Evolutionary conservation across 1,140 invertebrate genomes (phyloP).

Genomic region (Diabrotica virgifera): DNA sequence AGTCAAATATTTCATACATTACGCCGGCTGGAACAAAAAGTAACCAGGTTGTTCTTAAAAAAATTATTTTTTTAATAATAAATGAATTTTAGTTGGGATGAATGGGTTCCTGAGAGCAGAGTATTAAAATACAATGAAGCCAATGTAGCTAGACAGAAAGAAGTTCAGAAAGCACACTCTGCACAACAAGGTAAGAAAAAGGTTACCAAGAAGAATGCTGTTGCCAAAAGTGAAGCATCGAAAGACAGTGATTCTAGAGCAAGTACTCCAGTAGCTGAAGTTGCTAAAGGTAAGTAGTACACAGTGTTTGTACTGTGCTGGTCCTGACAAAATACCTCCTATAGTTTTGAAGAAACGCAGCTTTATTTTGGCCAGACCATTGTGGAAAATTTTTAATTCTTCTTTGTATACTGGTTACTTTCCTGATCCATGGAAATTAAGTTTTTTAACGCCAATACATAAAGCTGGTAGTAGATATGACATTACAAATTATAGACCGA

Average conservation of each 20-base stretch:
- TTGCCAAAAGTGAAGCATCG: constrained; percentile 41
- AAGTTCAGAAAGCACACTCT: constrained; percentile 79
- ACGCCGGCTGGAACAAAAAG: constrained; percentile 98
- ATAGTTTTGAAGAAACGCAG: no score
- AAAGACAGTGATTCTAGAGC: constrained; percentile 62
- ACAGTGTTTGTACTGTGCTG: no score
- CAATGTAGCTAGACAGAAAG: constrained; percentile 87
- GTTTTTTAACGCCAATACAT: no score
- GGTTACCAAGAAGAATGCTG: constrained; percentile 40
- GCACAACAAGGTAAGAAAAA: constrained; percentile 67
- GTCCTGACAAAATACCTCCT: no score
- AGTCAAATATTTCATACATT: constrained; percentile 91
- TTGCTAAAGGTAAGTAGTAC: constrained; percentile 27
- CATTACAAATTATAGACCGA: no score
- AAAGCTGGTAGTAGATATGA: no score
- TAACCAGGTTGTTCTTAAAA: constrained; percentile 47
- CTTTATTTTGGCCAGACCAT: no score
- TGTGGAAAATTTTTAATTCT: no score
- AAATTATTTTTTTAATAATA: constrained; percentile 5
- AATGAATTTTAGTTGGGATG: constrained; percentile 82
- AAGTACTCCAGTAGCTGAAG: constrained; percentile 57
- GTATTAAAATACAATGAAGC: constrained; percentile 91
- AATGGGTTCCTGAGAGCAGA: constrained; percentile 93
- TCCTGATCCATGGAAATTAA: no score
- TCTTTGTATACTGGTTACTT: no score